These are phyloP conservation scores for Platysteira castanea DNA, from an alignment of 2,113 vertebrate species.

Conservation along the genomic window DNA sequence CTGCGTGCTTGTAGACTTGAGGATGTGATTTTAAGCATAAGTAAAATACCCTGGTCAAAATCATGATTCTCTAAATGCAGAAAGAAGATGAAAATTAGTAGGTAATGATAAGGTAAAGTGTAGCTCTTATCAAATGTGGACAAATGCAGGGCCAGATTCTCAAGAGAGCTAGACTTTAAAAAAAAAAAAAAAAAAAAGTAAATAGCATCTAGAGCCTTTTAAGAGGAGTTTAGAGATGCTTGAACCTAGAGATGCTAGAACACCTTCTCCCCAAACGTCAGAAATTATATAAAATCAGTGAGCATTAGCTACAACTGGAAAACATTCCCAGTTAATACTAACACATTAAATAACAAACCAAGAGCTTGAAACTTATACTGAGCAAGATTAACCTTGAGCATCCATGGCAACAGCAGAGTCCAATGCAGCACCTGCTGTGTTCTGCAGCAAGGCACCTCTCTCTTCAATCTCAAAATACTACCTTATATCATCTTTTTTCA, in stretches of 20 bases:
- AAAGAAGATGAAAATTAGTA: background rate
- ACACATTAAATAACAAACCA: background rate
- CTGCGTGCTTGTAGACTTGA: background rate
- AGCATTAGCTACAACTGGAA: background rate
- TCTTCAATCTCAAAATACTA: background rate
- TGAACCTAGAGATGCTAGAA: background rate
- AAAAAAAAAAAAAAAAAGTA: rapidly evolving
- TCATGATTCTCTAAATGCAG: background rate
- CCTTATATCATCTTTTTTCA: background rate
- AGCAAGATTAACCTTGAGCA: background rate
- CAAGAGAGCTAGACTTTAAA: background rate
- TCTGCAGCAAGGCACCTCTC: background rate
- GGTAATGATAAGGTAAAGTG: background rate
- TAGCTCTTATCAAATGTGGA: background rate
- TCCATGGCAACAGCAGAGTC: background rate
- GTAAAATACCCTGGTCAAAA: background rate
- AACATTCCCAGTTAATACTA: background rate
- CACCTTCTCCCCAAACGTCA: background rate
- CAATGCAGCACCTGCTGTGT: background rate
- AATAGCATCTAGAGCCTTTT: background rate
- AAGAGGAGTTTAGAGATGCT: background rate
- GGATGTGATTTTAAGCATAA: background rate
- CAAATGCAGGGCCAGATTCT: background rate
- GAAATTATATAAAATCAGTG: background rate
- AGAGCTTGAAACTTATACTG: background rate